Base-by-base conservation (phyloP, 2,113 vertebrate species). In the Orycteropus afer region DNA sequence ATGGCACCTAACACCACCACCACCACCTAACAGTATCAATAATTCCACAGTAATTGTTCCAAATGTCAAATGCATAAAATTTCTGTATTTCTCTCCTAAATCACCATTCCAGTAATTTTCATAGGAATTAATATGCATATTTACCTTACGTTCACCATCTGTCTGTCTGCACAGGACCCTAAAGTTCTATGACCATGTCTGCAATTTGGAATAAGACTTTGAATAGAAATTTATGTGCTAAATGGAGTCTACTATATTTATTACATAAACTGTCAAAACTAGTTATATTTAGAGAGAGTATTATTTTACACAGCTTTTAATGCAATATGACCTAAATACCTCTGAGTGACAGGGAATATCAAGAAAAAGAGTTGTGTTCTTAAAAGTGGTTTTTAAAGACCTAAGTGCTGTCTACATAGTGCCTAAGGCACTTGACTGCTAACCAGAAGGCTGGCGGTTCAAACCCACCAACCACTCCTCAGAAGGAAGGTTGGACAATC, bases 81-180 rank as follows among this genome's bases (percentile, higher is more conserved):
- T 88, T 94, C 34, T 69, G 7, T 76, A 61, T 79, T 40, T 86
- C 34, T 86, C 25, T 55, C 9, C 20, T 76, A 84, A 32, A n/a
- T 81, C 37, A 92, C 65, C 49, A 82, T 49, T 10, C 42, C 65
- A 13, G 6, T 83, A 88, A 81, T 63, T 96, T 93, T 85, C 55
- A 53, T 83, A 86, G 5, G 32, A 84, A 96, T 63, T 73, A 3
- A 0, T 37, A 25, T 45, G 80, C 4, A 49, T 88, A 77, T 55
- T 94, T 77, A 79, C 74, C 78, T 65, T 81, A 94, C 7, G 25
- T 12, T 74, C 12, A 59, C 57, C 59, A 93, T 83, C 80, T 94
- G 55, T 3, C 51, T 82, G 55, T 18, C 4, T 42, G 85, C 23
- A 61, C 80, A 83, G 67, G 45, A 32, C 76, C 47, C 37, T 69